Conservation (phyloP, 53 echinoderm and acorn worm genomes). For the Paracentrotus lividus region DNA sequence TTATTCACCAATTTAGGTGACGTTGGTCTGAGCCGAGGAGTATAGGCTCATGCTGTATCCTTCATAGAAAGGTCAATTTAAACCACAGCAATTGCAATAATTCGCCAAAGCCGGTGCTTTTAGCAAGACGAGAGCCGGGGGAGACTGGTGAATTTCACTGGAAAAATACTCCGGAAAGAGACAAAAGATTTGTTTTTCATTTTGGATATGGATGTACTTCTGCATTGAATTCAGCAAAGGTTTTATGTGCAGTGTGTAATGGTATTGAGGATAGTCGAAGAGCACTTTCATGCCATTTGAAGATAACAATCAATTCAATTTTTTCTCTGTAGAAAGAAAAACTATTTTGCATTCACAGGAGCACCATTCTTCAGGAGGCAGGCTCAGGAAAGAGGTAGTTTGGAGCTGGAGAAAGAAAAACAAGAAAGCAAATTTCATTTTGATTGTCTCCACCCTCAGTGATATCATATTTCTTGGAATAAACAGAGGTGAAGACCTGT, state of each 20-base stretch:
- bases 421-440: background rate
- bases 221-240: background rate
- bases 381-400: background rate
- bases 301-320: constrained; percentile 9
- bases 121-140: background rate
- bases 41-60: background rate
- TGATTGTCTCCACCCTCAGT: background rate
- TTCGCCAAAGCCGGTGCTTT: constrained; percentile 8
- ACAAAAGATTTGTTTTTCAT: constrained; percentile 23
- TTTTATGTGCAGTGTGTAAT: background rate
- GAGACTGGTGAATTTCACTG: background rate
- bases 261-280: background rate
- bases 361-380: background rate
- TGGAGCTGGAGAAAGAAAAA: background rate
- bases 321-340: background rate
- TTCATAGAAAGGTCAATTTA: constrained; percentile 8
- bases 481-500: background rate
- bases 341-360: background rate
- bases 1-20: constrained; percentile 7
- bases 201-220: background rate
- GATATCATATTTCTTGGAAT: constrained; percentile 19
- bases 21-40: background rate
- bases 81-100: background rate
- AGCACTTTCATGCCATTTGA: background rate
- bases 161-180: background rate